A percentile compares a stretch with the other conserved stretches of the same genome.
Conservation (phyloP, 2,888 invertebrate genomes). For the Elgonia sp. region DNA sequence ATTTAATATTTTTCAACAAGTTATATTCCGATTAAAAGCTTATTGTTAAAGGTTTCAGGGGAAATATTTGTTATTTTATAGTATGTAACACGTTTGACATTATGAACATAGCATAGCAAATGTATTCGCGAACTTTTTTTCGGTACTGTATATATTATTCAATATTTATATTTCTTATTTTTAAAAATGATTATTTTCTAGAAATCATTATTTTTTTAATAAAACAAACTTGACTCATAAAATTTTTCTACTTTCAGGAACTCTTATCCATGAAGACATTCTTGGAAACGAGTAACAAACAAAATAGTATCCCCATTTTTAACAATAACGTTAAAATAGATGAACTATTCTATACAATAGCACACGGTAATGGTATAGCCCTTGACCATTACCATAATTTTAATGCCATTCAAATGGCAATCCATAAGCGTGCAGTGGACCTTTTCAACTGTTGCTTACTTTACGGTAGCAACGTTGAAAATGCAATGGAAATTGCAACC, state of each 20-base stretch:
- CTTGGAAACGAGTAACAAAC: not conserved
- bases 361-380: constrained; percentile 7
- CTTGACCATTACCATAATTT: constrained; percentile 35
- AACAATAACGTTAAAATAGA: constrained; percentile 6
- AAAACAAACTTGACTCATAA: not conserved
- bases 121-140: no score
- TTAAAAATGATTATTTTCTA: not conserved
- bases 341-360: constrained; percentile 28
- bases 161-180: no score
- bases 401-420: constrained; percentile 56
- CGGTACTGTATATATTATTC: no score
- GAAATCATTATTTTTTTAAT: not conserved
- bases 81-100: no score
- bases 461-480: constrained; percentile 22
- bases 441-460: constrained; percentile 38
- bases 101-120: no score
- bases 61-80: no score
- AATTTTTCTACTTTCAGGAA: not conserved
- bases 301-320: constrained; percentile 27
- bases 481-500: constrained; percentile 27
- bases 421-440: constrained; percentile 55
- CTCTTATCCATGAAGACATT: constrained; percentile 35
- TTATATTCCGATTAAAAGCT: no score
- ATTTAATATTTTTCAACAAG: no score
- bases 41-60: no score